Conservation (phyloP, 2,888 invertebrate species). For the Lottia gigantea region DNA sequence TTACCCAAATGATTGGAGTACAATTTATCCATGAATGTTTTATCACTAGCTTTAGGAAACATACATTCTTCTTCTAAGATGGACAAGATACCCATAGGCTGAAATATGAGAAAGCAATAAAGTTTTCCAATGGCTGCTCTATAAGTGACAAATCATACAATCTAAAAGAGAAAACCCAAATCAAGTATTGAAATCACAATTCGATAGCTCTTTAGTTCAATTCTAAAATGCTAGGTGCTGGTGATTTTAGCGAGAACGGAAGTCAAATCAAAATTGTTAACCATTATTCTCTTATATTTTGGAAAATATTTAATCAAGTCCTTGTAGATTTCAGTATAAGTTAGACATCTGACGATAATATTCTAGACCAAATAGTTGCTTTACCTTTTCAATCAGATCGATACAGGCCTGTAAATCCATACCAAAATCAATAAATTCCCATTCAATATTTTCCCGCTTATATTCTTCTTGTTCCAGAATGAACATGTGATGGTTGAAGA, state of each 20-base stretch:
- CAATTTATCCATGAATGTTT: slow-evolving; percentile 97
- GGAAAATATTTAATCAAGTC: no score
- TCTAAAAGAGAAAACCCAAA: no score
- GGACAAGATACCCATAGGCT: slow-evolving; percentile 99
- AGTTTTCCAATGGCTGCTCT: no score
- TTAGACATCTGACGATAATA: not conserved
- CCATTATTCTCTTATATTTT: no score
- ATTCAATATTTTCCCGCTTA: slow-evolving; percentile 91
- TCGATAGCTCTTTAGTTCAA: no score
- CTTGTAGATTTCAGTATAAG: no score
- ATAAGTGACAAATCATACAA: no score
- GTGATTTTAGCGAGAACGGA: no score
- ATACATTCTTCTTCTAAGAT: slow-evolving; percentile 99
- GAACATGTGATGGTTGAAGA: slow-evolving; percentile 98
- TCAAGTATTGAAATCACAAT: no score
- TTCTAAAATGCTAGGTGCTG: no score
- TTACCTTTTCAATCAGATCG: slow-evolving; percentile 75
- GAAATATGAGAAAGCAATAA: slow-evolving; percentile 37
- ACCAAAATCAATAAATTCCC: slow-evolving; percentile 96
- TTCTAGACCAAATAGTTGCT: not conserved
- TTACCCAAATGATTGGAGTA: slow-evolving; percentile 99
- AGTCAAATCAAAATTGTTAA: no score
- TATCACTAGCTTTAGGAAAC: slow-evolving; percentile 99
- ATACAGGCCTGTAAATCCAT: slow-evolving; percentile 96
- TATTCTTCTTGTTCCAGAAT: slow-evolving; percentile 97